Evolutionary conservation across 2,797 vertebrate species (phyloP), one percentile per base, ranked within the genome.

Genomic region (Manis crassicaudata): DNA sequence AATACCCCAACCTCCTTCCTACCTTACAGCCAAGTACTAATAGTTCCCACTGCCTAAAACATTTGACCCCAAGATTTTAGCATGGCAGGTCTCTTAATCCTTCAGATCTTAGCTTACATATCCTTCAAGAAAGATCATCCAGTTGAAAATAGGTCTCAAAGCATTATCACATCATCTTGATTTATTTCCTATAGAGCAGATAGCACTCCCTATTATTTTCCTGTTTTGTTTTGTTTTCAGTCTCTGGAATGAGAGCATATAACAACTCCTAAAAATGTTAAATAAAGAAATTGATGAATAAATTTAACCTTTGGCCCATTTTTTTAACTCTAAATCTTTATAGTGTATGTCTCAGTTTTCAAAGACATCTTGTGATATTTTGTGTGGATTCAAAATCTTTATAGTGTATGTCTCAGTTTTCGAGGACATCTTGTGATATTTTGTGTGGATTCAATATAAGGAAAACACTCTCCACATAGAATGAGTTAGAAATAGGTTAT

Each of bases 201-300:
- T 27, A 82, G 17, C 72, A 60, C 17, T 79, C 80, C 12, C 5
- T 85, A 13, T 82, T 85, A 90, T 37, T 92, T 70, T 25, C 5
- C 37, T n/a, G 2, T 17, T 54, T 54, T 72, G 65, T 95, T 70
- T 88, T 82, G 1, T 72, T 60, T 68, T 63, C 23, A 76, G 21
- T 52, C 35, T 40, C 23, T 96, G 77, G n/a, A 79, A 73, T 83
- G 46, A 92, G 37, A 90, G 7, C 10, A 52, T 82, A 50, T 9
- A 85, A 8, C 20, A n/a, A 88, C 62, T 87, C 50, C 23, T 90
- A 43, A 29, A 77, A 67, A 72, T 32, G 46, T 16, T 68, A 81
- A 82, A 60, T 83, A 50, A 82, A 85, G 7, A 94, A 79, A 83
- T 43, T 50, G 95, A 73, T 79, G n/a, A 65, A 76, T 58, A 88